A percentile compares a stretch with the other conserved stretches of the same genome.
Conservation (phyloP, 2,113 vertebrate species). For the Lontra canadensis region DNA sequence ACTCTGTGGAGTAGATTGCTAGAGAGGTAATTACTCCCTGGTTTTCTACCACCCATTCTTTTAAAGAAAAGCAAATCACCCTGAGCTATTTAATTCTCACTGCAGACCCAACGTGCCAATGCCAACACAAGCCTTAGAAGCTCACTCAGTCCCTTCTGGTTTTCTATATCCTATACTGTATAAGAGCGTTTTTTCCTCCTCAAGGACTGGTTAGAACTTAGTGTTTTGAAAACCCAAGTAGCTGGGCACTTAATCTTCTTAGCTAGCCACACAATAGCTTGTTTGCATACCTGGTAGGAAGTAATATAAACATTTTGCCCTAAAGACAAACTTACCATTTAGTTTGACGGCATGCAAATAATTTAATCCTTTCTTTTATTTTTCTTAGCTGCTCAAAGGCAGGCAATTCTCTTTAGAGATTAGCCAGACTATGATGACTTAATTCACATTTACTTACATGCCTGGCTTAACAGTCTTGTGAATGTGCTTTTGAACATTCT, state of each 20-base stretch:
- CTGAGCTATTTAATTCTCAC: constrained; percentile 28
- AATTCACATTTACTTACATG: constrained; percentile 77
- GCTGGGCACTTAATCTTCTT: constrained; percentile 66
- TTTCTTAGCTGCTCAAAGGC: constrained; percentile 66
- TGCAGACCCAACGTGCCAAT: neutral
- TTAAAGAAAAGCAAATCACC: constrained; percentile 41
- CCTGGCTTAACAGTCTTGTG: constrained; percentile 59
- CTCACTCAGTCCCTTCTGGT: neutral
- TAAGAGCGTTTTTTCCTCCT: constrained; percentile 31
- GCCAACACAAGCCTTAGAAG: neutral
- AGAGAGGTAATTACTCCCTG: neutral
- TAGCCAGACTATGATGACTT: constrained; percentile 76
- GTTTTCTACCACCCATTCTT: constrained; percentile 11
- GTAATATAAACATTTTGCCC: constrained; percentile 67
- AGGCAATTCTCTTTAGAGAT: constrained; percentile 73
- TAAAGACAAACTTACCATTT: constrained; percentile 69
- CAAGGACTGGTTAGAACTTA: constrained; percentile 34
- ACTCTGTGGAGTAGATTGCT: neutral
- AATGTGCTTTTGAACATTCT: constrained; percentile 57
- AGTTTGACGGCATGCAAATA: constrained; percentile 70
- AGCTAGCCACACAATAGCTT: constrained; percentile 56
- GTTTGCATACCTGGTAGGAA: constrained; percentile 54
- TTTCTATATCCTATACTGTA: constrained; percentile 8
- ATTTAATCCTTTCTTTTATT: constrained; percentile 75
- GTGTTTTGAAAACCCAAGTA: constrained; percentile 41